phyloP scores from a whole-genome alignment of 2,888 invertebrate genomes.

The Eupithecia exiguata region DNA sequence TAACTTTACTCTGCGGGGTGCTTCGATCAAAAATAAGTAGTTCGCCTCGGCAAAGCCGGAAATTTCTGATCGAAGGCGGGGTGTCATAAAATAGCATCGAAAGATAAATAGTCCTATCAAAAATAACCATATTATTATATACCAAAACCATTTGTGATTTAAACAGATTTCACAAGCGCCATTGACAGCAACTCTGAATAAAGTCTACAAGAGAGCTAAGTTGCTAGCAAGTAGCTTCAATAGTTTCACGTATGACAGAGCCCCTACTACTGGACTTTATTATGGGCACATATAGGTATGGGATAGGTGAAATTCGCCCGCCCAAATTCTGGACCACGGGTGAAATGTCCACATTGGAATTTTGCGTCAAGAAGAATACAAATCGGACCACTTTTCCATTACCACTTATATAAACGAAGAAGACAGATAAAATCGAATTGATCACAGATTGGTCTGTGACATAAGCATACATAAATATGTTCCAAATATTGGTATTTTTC shows the following conservation, averaged over 20 bases:
- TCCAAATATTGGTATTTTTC: too few species aligned
- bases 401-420: too few species aligned
- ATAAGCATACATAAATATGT: too few species aligned
- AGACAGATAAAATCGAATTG: too few species aligned
- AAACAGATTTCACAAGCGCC: conserved; percentile 49
- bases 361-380: background rate
- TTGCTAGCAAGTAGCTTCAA: conserved; percentile 39
- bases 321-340: background rate
- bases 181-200: conserved; percentile 46
- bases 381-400: background rate
- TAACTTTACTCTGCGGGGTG: too few species aligned
- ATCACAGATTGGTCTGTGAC: too few species aligned
- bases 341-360: background rate
- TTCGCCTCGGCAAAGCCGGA: too few species aligned
- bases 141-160: conserved; percentile 35
- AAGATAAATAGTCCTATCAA: too few species aligned
- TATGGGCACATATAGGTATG: background rate
- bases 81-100: too few species aligned
- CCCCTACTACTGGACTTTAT: conserved; percentile 25
- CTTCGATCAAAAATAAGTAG: too few species aligned
- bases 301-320: background rate
- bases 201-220: conserved; percentile 49
- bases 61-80: too few species aligned
- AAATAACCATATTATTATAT: too few species aligned
- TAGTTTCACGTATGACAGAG: conserved; percentile 37